Conservation (phyloP, 2,797 vertebrate species). For the Sebastes umbrosus region DNA sequence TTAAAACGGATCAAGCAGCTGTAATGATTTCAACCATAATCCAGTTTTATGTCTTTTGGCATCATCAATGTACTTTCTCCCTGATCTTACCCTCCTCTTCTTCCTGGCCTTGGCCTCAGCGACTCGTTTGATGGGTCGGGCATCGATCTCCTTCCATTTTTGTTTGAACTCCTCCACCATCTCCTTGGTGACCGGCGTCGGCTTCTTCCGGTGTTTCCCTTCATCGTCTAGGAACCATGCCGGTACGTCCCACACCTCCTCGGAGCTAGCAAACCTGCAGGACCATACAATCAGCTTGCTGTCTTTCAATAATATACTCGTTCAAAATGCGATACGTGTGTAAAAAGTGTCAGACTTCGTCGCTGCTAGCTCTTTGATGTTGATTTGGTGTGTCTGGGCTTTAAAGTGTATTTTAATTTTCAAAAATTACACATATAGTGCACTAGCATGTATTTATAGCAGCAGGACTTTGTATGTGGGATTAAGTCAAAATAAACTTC, state of each 20-base stretch:
- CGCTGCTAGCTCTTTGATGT: background rate
- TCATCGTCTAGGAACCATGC: conserved; percentile 94
- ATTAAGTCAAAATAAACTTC: background rate
- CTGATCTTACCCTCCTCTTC: conserved; percentile 86
- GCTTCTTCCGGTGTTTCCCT: conserved; percentile 87
- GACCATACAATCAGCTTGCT: background rate
- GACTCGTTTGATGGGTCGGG: conserved; percentile 94
- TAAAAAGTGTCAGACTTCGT: background rate
- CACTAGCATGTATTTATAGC: background rate
- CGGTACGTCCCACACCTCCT: conserved; percentile 87
- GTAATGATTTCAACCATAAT: background rate
- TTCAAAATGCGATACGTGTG: background rate
- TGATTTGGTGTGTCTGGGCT: background rate
- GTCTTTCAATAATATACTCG: background rate
- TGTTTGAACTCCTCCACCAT: conserved; percentile 91
- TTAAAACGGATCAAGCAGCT: background rate
- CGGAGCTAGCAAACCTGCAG: conserved; percentile 88
- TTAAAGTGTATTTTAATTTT: background rate
- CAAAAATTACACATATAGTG: background rate
- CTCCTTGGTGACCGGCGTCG: conserved; percentile 86
- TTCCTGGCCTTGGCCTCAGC: conserved; percentile 97
- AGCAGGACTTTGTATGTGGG: background rate
- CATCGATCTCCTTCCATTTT: conserved; percentile 94
- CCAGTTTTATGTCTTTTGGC: background rate
- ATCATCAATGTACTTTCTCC: background rate